Percentiles rank a stretch among this genome's conserved stretches.
phyloP scores from a whole-genome alignment of 37 sponge, comb jelly and placozoan species.

The Crambe crambe region DNA sequence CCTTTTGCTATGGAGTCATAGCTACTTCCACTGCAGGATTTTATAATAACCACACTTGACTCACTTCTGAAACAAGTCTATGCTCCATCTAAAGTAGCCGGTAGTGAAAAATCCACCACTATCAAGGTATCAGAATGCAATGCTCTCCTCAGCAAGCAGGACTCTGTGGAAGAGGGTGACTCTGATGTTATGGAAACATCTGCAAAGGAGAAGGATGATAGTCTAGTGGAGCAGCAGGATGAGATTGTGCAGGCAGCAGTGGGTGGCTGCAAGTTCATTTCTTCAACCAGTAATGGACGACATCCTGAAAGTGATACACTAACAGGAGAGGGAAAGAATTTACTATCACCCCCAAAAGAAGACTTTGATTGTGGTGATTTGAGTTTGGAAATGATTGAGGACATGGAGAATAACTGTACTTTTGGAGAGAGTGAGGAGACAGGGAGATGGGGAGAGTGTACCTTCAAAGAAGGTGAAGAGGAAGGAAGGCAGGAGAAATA shows the following conservation, averaged over 20 bases:
- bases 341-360: neutral
- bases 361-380: neutral
- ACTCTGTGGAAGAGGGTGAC: neutral
- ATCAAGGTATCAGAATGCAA: neutral
- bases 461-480: neutral
- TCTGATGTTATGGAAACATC: neutral
- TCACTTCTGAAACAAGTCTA: conserved; percentile 30
- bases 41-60: conserved; percentile 11
- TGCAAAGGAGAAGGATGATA: neutral
- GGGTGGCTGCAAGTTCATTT: neutral
- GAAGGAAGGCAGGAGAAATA: neutral
- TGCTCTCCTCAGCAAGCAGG: neutral
- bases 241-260: neutral
- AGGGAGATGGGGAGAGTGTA: too few species aligned
- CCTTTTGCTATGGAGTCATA: neutral
- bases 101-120: neutral
- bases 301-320: too few species aligned
- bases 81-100: neutral
- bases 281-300: too few species aligned
- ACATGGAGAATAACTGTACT: neutral
- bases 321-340: neutral
- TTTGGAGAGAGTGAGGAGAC: too few species aligned
- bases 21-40: conserved; percentile 11
- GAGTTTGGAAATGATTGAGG: neutral
- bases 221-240: neutral